phyloP scores from a whole-genome alignment of 2,797 vertebrate genomes.

The Dipus sagitta region DNA sequence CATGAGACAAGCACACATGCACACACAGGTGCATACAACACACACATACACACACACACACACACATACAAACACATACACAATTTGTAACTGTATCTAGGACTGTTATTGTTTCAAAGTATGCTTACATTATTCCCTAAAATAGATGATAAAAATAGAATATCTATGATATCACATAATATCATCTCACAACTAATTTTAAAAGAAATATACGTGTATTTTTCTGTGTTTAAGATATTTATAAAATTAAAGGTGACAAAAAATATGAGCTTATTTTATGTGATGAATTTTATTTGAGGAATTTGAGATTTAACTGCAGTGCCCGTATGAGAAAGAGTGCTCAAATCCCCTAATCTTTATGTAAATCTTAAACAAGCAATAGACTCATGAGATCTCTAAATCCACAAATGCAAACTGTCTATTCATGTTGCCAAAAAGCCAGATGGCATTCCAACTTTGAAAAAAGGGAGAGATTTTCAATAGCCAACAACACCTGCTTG shows the following conservation, averaged over 20 bases:
- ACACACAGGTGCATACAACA: too few species aligned
- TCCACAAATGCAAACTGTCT: constrained; percentile 25
- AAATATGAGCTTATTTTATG: constrained; percentile 8
- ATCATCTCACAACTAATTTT: not conserved
- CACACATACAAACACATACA: too few species aligned
- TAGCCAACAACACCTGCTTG: constrained; percentile 44
- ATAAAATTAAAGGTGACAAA: not conserved
- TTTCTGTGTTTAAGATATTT: constrained; percentile 3
- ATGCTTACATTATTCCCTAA: not conserved
- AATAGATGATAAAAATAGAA: not conserved
- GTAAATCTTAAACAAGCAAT: constrained; percentile 51
- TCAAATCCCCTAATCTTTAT: not conserved
- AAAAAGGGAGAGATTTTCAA: constrained; percentile 21
- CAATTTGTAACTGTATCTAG: too few species aligned
- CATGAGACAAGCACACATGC: too few species aligned
- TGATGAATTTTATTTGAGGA: not conserved
- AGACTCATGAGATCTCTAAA: constrained; percentile 39
- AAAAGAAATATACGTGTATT: not conserved
- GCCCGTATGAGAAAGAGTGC: not conserved
- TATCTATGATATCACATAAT: not conserved
- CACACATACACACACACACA: too few species aligned
- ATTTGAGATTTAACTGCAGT: not conserved
- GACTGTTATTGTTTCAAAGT: not conserved
- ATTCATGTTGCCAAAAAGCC: constrained; percentile 58
- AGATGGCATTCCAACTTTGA: constrained; percentile 54